These are phyloP conservation scores for Irena cyanogastra DNA, from an alignment of 2,113 vertebrate genomes.

Conservation along the genomic window DNA sequence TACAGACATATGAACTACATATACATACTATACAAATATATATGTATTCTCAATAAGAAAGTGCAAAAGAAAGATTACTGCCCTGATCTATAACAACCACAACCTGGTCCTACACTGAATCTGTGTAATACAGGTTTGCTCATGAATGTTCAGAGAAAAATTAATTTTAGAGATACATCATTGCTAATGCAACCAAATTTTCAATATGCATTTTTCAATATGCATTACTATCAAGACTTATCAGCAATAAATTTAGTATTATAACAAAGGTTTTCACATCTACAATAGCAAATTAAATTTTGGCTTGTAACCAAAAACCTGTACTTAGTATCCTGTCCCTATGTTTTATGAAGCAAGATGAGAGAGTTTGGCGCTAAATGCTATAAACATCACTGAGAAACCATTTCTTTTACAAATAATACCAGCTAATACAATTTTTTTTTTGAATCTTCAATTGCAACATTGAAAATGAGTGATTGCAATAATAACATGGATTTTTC, in stretches of 20 bases:
- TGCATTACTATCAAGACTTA: neutral
- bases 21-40: fast-evolving
- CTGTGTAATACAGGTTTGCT: neutral
- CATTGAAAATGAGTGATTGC: neutral
- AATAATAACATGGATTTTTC: neutral
- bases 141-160: neutral
- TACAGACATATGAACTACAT: neutral
- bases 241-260: neutral
- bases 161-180: neutral
- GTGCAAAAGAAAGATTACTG: neutral
- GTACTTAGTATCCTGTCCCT: neutral
- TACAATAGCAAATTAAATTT: neutral
- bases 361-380: neutral
- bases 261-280: neutral
- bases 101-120: neutral
- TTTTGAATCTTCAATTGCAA: neutral
- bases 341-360: neutral
- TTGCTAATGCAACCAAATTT: neutral
- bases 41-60: neutral
- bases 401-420: constrained; percentile 31
- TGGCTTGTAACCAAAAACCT: neutral
- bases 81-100: neutral
- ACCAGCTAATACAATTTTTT: neutral
- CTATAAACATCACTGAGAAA: neutral
- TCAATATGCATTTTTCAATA: neutral